Percentiles rank a stretch among this genome's conserved stretches.
Evolutionary conservation across 2,797 vertebrate species (phyloP).

Genomic region (Silurus lanzhouensis): DNA sequence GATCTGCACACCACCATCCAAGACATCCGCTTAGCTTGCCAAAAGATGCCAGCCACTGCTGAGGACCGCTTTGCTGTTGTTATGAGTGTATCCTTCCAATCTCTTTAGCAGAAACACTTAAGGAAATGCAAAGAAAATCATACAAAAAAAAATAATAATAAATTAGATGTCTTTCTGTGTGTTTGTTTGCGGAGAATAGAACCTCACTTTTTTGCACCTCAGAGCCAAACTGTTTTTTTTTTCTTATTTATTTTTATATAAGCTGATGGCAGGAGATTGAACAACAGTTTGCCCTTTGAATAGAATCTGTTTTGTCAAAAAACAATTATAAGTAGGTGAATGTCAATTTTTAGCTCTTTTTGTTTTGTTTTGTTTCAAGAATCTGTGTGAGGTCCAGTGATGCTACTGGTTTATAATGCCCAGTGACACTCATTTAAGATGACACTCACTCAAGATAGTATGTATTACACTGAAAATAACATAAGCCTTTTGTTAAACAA

Average conservation of each 20-base stretch:
- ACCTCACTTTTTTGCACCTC: background rate
- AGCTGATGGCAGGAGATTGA: background rate
- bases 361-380: background rate
- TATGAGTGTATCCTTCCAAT: slow-evolving; percentile 89
- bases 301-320: background rate
- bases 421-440: background rate
- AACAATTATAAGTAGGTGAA: background rate
- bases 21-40: slow-evolving; percentile 89
- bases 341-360: background rate
- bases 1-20: slow-evolving; percentile 88
- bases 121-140: background rate
- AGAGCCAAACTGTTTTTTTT: background rate
- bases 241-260: no score
- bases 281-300: background rate
- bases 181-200: background rate
- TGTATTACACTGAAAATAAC: background rate
- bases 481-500: background rate
- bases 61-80: slow-evolving; percentile 90
- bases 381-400: background rate
- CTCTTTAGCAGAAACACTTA: background rate
- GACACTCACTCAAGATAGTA: background rate
- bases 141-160: no score
- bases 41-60: slow-evolving; percentile 81
- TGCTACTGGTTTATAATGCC: background rate
- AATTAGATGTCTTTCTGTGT: background rate